These are phyloP conservation scores for Hippopotamus amphibius DNA, from an alignment of 2,113 vertebrate species.

Conservation along the genomic window DNA sequence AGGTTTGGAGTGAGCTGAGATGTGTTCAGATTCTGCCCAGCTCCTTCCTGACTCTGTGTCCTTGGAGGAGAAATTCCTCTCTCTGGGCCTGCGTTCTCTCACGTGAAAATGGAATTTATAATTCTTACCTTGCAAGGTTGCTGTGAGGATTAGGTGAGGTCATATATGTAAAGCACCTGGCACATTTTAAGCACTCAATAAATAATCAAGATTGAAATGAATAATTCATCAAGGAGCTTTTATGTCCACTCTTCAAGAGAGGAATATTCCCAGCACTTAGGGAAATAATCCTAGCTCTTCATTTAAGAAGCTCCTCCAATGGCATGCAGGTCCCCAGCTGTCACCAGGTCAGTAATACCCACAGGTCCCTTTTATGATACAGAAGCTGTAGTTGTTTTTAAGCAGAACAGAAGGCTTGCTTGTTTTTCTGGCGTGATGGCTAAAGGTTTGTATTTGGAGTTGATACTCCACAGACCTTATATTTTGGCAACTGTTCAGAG, in stretches of 20 bases:
- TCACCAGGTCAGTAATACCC: neutral
- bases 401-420: neutral
- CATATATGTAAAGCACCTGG: constrained; percentile 74
- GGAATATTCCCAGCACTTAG: constrained; percentile 40
- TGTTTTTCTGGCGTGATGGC: neutral
- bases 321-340: neutral
- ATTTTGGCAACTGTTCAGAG: neutral
- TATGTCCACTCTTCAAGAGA: constrained; percentile 57
- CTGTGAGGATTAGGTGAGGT: constrained; percentile 67
- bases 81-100: neutral
- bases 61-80: neutral
- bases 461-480: neutral
- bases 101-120: neutral
- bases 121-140: constrained; percentile 58
- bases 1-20: neutral
- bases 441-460: neutral
- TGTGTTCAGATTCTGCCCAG: neutral
- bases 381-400: neutral
- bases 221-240: constrained; percentile 78
- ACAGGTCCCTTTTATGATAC: neutral
- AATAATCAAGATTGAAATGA: constrained; percentile 79
- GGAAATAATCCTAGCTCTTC: constrained; percentile 28
- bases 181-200: constrained; percentile 74
- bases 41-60: neutral
- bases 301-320: neutral